Base-by-base conservation (phyloP, 2,797 vertebrate genomes). In the Halcyon leucocephala region DNA sequence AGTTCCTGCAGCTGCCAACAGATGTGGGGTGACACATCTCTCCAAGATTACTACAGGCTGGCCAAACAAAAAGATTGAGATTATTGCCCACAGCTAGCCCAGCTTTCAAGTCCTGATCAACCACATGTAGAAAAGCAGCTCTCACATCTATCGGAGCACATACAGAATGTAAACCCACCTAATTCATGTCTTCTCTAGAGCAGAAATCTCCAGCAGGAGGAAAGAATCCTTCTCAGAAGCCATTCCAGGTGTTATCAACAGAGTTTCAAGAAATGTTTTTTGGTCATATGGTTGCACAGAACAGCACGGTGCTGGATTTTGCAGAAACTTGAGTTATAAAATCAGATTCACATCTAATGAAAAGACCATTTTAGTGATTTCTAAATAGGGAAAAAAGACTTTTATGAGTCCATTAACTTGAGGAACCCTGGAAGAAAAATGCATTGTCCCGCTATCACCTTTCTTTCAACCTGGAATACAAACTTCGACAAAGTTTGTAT, bases 301-400 rank as follows among this genome's bases (percentile, higher is more conserved):
- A 71, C 13, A 62, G 31, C 33, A 49, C 0, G 0, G 9, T 48
- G 37, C 4, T 67, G 3, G 1, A 29, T 70, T 82, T 70, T 51
- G 49, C 48, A 65, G 39, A 61, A 85, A 39, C 17, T 14, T 57
- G 20, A 58, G 60, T 60, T 65, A 81, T n/a, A 77, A 67, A 82
- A 60, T 41, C 16, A 46, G 24, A 54, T 67, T 54, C 28, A 22
- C 5, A 20, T 28, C 15, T 77, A 64, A 33, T 33, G 70, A 73
- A 57, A 64, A 25, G 28, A 55, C 12, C 6, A 26, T 78, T 81
- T 33, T 52, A 74, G 12, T n/a, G 19, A 48, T 31, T 77, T 61
- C 35, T 74, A 69, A 88, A 70, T 17, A 61, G 2, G 77, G 46
- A 31, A 31, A 71, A 80, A 60, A 72, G 2, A 52, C 7, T 15